Evolutionary conservation across 2,113 vertebrate species (phyloP).

Genomic region (Zingel zingel): DNA sequence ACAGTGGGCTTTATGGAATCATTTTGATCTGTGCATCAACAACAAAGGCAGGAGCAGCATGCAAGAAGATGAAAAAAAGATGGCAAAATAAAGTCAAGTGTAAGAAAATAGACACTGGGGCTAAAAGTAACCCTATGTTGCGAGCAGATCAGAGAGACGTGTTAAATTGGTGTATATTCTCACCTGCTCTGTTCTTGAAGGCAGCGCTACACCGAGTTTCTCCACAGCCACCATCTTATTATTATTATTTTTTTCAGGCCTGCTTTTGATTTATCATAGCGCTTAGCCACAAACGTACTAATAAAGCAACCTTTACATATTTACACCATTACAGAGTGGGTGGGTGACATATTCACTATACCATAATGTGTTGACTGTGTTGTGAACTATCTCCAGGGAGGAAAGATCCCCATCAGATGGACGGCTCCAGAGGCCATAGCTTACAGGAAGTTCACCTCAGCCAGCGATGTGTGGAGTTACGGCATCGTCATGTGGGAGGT

Average conservation of each 20-base stretch:
- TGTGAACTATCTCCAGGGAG: constrained; percentile 74
- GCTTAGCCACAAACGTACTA: background rate
- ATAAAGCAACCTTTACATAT: constrained; percentile 38
- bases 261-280: constrained; percentile 26
- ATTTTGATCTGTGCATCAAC: constrained; percentile 70
- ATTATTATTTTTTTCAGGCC: constrained; percentile 5
- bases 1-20: constrained; percentile 45
- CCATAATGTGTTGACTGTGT: constrained; percentile 29
- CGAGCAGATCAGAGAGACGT: constrained; percentile 8
- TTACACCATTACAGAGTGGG: constrained; percentile 1
- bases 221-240: background rate
- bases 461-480: constrained; percentile 86
- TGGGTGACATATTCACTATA: constrained; percentile 2
- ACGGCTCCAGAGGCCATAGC: constrained; percentile 86
- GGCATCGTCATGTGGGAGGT: constrained; percentile 89
- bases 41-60: constrained; percentile 55
- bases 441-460: constrained; percentile 87
- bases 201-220: background rate
- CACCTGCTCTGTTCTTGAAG: constrained; percentile 15
- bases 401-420: constrained; percentile 87
- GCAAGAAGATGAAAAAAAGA: constrained; percentile 18
- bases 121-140: background rate
- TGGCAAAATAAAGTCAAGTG: constrained; percentile 32
- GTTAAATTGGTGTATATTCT: constrained; percentile 25
- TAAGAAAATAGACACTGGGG: constrained; percentile 27